Evolutionary conservation across 2,888 invertebrate genomes (phyloP), one percentile per base, ranked within the genome.

Genomic region (Apamea crenata): DNA sequence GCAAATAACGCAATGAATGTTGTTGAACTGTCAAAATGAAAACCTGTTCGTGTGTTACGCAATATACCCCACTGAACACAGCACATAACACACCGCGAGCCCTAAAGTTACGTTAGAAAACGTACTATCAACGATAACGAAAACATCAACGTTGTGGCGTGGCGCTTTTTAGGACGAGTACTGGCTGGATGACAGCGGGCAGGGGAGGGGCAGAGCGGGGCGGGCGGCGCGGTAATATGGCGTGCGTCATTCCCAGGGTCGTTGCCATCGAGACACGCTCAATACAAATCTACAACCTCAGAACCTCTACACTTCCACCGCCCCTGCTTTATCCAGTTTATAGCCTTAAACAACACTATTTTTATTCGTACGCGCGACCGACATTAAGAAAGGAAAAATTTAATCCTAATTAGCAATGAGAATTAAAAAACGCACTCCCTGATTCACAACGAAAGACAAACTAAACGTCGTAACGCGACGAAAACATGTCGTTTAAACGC

Each of bases 381-480:
- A 67, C 6, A 67, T 50, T 21, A 77, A 14, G 3, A 3, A 21
- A 47, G 36, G 10, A 44, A 16, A 25, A 84, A 68, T 53, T 44
- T 14, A 63, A 10, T 32, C 18, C 32, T 0, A 50, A 66, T 21
- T 32, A 29, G 21, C 6, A 61, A 78, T 3, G 14, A 53, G 5
- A 67, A 61, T 61, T 12, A 18, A 50, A 56, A 14, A 78, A 79
- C 50, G 16, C 67, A 53, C 84, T 21, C 18, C 10, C 66, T n/a
- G 1, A 1, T 61, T 25, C 44, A 84, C 67, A 80, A 80, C 80
- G 80, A 53, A 53, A 53, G 1, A 53, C 16, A 61, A 8, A 85
- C 61, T 80, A 80, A 80, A 85, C 85, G 84, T 61, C 79, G 25
- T 47, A 65, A 61, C 53, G 61, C 61, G 18, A 61, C 12, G 25